A percentile compares a stretch with the other conserved stretches of the same genome.
Evolutionary conservation across 2,888 invertebrate species (phyloP).

Genomic region (Hydropsyche betteni): DNA sequence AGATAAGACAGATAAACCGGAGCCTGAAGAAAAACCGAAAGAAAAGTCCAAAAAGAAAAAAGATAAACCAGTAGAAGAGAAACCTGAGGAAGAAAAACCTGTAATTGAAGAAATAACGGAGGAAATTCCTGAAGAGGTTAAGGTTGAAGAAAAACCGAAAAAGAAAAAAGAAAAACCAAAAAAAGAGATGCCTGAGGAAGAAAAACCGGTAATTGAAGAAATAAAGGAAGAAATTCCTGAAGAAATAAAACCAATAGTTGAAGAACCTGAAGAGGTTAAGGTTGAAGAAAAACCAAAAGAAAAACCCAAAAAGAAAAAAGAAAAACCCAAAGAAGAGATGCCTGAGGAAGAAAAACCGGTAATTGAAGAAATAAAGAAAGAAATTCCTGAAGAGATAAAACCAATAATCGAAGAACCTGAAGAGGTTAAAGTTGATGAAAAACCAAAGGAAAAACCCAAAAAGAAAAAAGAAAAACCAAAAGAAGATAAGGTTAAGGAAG

Average conservation of each 20-base stretch:
- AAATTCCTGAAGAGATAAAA: slow-evolving; percentile 52
- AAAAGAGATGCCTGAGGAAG: slow-evolving; percentile 47
- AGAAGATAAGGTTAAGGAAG: slow-evolving; percentile 52
- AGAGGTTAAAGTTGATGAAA: slow-evolving; percentile 49
- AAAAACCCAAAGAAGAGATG: slow-evolving; percentile 53
- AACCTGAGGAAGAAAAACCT: slow-evolving; percentile 57
- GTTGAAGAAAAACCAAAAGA: too few species aligned
- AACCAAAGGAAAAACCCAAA: slow-evolving; percentile 56
- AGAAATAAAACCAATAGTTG: slow-evolving; percentile 56
- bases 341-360: background rate
- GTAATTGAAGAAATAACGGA: slow-evolving; percentile 54
- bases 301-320: slow-evolving; percentile 53
- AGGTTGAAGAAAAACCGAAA: slow-evolving; percentile 56
- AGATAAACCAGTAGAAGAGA: slow-evolving; percentile 52
- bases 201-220: slow-evolving; percentile 53
- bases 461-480: slow-evolving; percentile 53
- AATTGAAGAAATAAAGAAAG: slow-evolving; percentile 56
- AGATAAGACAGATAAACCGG: background rate
- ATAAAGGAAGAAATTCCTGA: slow-evolving; percentile 52
- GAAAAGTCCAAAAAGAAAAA: slow-evolving; percentile 55
- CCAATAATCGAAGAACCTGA: slow-evolving; percentile 13
- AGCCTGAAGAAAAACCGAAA: slow-evolving; percentile 52
- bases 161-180: slow-evolving; percentile 54
- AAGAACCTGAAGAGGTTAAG: slow-evolving; percentile 51
- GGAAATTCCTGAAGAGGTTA: slow-evolving; percentile 49